Conservation (phyloP, 2,797 vertebrate genomes). For the Protosalanx chinensis region DNA sequence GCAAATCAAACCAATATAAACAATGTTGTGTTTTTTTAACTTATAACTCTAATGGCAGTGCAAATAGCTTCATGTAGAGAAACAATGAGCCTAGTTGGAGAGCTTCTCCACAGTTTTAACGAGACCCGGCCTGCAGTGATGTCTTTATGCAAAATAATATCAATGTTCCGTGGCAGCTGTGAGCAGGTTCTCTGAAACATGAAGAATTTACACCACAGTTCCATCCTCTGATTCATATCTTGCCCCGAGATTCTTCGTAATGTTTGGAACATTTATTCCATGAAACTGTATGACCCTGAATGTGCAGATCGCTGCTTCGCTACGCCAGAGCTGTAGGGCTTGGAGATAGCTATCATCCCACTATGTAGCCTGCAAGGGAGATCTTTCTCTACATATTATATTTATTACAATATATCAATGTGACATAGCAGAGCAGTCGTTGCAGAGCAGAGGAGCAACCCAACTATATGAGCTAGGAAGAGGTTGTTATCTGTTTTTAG, state of each 20-base stretch:
- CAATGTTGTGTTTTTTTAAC: background rate
- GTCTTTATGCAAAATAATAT: constrained; percentile 25
- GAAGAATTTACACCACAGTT: constrained; percentile 9
- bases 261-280: constrained; percentile 30
- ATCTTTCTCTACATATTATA: too few relatives aligned
- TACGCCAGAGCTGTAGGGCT: constrained; percentile 26
- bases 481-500: too few relatives aligned
- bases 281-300: constrained; percentile 21
- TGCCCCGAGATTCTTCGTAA: constrained; percentile 19
- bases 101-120: background rate
- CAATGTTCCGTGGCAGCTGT: constrained; percentile 33
- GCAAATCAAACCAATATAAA: background rate
- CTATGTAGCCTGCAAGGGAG: constrained; percentile 39
- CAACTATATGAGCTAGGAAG: too few relatives aligned
- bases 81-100: background rate
- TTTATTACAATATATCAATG: too few relatives aligned
- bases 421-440: too few relatives aligned
- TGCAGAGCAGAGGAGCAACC: too few relatives aligned
- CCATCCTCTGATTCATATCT: constrained; percentile 7
- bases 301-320: constrained; percentile 29
- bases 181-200: constrained; percentile 25
- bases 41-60: background rate
- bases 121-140: constrained; percentile 23
- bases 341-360: constrained; percentile 27
- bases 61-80: constrained; percentile 2